Base-by-base conservation (phyloP, 2,113 vertebrate species). In the Petrocephalus microphthalmus region DNA sequence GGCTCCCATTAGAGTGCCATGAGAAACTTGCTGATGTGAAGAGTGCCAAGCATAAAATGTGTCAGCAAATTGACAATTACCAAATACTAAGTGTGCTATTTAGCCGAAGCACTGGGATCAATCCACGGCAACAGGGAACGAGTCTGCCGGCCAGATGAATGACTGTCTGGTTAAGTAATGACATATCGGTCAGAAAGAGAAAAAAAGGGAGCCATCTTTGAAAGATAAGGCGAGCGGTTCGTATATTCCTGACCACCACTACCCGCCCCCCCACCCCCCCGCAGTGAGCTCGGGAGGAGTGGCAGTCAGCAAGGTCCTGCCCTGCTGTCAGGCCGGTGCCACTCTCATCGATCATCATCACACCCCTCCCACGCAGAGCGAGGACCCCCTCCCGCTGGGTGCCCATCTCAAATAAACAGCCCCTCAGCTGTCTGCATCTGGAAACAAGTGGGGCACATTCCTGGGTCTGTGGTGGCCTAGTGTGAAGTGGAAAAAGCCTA, bases 391-490 rank as follows among this genome's bases (percentile, higher is more conserved):
- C 90, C 93, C 89, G 89, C 89, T 1, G 47, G 92, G 91, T 91
- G 90, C 90, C 93, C 94, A 91, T 94, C 89, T 89, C 90, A 93
- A 89, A 92, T 92, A 91, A 94, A 92, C 92, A 95, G 90, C 74
- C 90, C 90, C 88, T 85, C 92, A 91, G 93, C 86, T 22, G 90
- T 84, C 81, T 89, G 89, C 91, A 74, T 89, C 92, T 91, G 85
- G 87, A 89, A 81, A 56, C 53, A 90, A 25, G 89, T 90, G 92
- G 88, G 89, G 91, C 94, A 89, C 92, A 95, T 96, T 95, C 94
- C 92, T 93, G 88, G 92, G 91, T 90, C 92, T 94, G 93, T 94
- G 93, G 95, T 94, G 94, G 94, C 94, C 92, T 93, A 91, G 94
- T 95, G 95, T 95, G 93, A 95, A 94, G 93, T 93, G 89, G 42